Conservation (phyloP, 2,888 invertebrate species). For the Ypsolopha sequella region DNA sequence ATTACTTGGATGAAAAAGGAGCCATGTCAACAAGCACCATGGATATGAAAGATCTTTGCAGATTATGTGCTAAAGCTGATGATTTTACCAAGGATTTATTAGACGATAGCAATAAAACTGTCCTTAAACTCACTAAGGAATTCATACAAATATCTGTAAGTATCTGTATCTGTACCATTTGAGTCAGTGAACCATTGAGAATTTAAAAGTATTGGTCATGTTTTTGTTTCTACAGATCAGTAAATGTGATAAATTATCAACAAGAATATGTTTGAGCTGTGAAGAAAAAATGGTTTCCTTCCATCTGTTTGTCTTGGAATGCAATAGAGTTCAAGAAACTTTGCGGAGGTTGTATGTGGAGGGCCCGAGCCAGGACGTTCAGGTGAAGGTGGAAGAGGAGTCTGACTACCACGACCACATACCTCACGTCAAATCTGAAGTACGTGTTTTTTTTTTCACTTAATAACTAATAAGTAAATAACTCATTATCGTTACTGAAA, state of each 20-base stretch:
- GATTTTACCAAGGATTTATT: constrained; percentile 51
- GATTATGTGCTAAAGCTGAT: constrained; percentile 53
- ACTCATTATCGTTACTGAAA: no score
- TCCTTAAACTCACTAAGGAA: constrained; percentile 47
- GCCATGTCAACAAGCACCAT: not conserved
- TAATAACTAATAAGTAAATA: no score
- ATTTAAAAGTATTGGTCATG: not conserved
- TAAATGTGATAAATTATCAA: constrained; percentile 47
- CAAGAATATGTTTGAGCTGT: constrained; percentile 52
- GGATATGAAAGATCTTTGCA: constrained; percentile 42
- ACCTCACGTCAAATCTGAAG: constrained; percentile 42
- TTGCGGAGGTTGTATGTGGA: constrained; percentile 26
- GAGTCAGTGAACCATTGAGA: not conserved
- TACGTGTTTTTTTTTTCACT: no score
- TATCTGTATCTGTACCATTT: constrained; percentile 9
- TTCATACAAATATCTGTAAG: constrained; percentile 48
- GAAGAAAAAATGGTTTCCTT: constrained; percentile 60
- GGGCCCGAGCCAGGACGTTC: not conserved
- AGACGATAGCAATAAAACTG: constrained; percentile 43
- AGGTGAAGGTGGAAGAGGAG: not conserved
- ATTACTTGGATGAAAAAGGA: no score
- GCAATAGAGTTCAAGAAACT: constrained; percentile 47
- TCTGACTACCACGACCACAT: not conserved
- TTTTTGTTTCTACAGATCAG: constrained; percentile 30
- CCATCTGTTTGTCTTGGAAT: constrained; percentile 53